Evolutionary conservation across 2,797 vertebrate species (phyloP), one percentile per base, ranked within the genome.

Genomic region (Leptatherina wallacei): DNA sequence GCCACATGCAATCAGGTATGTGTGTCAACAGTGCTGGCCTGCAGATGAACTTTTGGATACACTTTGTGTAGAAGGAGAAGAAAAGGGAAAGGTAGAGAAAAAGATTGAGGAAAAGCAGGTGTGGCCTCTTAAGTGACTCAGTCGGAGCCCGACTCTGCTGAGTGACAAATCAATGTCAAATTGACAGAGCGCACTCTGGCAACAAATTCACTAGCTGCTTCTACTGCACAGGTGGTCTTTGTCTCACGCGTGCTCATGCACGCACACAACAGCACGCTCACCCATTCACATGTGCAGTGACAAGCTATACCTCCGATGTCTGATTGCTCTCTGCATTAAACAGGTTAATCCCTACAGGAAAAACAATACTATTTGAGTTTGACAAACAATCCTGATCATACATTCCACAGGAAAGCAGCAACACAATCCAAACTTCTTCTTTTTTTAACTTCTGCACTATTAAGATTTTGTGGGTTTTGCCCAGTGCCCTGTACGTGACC

Each of bases 191-290:
- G 36, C 81, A 72, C 86, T 87, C 78, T 89, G 87, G 79, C 89
- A 88, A 86, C 81, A 58, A 73, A 88, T 85, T 80, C 82, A 80
- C 86, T 86, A 80, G 83, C 84, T 90, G 82, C 80, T 78, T 89
- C 70, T 78, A 77, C 90, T 71, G 84, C 88, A 90, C 92, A 93
- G 93, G 93, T 94, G 93, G 93, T 94, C 92, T 87, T 83, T 84
- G 82, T 91, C 86, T 85, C 71, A 68, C 71, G 71, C 78, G 72
- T 11, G 24, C 70, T 73, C 73, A 57, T 61, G 55, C 69, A 61
- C 54, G n/a, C 59, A 57, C 58, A 2, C 32, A 54, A 38, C 71
- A 3, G 35, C 69, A 71, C 67, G 59, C 65, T 36, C 49, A 42
- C 40, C 65, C 35, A 79, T 69, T 47, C 67, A 75, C 75, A 32